Evolutionary conservation across 2,888 invertebrate genomes (phyloP).

Genomic region (Sycophila texana): DNA sequence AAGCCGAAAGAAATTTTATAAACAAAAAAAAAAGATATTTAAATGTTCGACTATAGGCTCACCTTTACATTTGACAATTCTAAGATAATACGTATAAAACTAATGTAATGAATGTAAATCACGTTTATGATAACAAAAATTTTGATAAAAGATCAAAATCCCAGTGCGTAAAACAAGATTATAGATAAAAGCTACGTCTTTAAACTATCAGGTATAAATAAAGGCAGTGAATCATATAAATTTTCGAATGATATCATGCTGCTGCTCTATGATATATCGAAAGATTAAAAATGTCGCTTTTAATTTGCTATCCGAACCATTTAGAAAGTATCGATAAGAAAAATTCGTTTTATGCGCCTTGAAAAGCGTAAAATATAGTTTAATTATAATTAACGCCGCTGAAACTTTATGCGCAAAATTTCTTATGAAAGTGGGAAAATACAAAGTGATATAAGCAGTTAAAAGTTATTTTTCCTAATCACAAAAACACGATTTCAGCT

Average conservation of each 20-base stretch:
- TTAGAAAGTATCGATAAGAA: conserved; percentile 30
- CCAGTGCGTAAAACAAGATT: background rate
- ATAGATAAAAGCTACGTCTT: conserved; percentile 4
- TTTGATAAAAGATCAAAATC: background rate
- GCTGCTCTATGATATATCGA: background rate
- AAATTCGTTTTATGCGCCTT: conserved; percentile 6
- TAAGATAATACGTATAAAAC: conserved; percentile 10
- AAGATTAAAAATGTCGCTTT: background rate
- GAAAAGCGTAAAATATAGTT: conserved; percentile 11
- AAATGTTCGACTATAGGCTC: conserved; percentile 46
- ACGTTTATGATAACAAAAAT: conserved; percentile 6
- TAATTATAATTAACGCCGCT: background rate
- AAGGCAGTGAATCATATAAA: conserved; percentile 20
- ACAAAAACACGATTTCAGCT: too few relatives aligned
- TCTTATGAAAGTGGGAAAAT: background rate
- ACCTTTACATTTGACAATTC: conserved; percentile 24
- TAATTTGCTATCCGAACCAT: conserved; percentile 11
- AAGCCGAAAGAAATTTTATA: background rate
- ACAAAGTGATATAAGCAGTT: background rate
- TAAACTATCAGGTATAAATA: background rate
- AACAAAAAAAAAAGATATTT: background rate
- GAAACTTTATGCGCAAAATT: background rate
- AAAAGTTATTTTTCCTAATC: background rate
- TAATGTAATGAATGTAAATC: conserved; percentile 42
- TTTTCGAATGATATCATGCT: conserved; percentile 21